These are phyloP conservation scores for Romanogobio albipinnatus DNA, from an alignment of 2,113 vertebrate genomes.

Conservation along the genomic window DNA sequence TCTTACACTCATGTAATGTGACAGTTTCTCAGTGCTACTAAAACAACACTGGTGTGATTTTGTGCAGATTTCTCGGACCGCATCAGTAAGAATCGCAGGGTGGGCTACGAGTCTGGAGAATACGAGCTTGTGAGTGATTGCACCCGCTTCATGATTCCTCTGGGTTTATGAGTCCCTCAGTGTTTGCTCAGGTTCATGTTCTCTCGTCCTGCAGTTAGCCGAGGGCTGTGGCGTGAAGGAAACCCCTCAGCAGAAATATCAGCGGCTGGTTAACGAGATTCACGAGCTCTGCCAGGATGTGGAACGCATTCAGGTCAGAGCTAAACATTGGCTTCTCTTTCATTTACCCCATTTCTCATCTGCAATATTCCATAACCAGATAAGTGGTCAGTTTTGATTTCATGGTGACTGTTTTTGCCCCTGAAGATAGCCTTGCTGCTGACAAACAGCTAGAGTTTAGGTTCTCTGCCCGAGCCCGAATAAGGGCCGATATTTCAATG, in stretches of 20 bases:
- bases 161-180: not conserved
- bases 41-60: not conserved
- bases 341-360: not conserved
- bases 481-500: too few relatives aligned
- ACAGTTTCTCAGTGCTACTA: too few relatives aligned
- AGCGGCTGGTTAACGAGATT: slow-evolving; percentile 90
- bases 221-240: slow-evolving; percentile 90
- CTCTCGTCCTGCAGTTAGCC: slow-evolving; percentile 74
- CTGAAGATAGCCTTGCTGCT: too few relatives aligned
- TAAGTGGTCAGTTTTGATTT: too few relatives aligned
- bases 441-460: too few relatives aligned
- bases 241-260: slow-evolving; percentile 94
- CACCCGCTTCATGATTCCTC: too few relatives aligned
- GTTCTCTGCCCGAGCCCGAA: too few relatives aligned
- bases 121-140: slow-evolving; percentile 87
- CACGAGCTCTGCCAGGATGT: slow-evolving; percentile 91
- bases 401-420: too few relatives aligned
- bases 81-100: slow-evolving; percentile 85
- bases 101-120: slow-evolving; percentile 92
- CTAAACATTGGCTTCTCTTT: not conserved
- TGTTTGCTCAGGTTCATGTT: not conserved
- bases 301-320: slow-evolving; percentile 87
- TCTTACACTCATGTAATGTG: too few relatives aligned
- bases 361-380: too few relatives aligned
- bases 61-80: slow-evolving; percentile 92